A percentile compares a stretch with the other conserved stretches of the same genome.
phyloP scores from a whole-genome alignment of 2,888 invertebrate genomes.

The Sarcophaga caerulescens region DNA sequence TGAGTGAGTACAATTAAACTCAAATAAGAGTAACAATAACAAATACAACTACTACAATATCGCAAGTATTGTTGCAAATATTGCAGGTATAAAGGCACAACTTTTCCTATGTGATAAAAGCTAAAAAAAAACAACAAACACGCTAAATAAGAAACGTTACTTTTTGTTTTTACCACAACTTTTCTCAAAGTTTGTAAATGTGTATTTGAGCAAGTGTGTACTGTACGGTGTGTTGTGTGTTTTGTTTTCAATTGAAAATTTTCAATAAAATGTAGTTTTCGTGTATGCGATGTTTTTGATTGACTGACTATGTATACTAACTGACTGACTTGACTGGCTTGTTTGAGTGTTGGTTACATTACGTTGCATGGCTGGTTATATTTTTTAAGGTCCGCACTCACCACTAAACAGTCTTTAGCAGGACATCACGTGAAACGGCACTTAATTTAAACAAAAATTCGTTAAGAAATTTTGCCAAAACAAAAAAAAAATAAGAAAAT shows the following conservation, averaged over 20 bases:
- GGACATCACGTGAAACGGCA: constrained; percentile 68
- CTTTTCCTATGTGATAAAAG: not conserved
- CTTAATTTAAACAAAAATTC: constrained; percentile 38
- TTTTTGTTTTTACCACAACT: constrained; percentile 11
- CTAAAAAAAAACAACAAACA: constrained; percentile 4
- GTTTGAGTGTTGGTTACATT: constrained; percentile 40
- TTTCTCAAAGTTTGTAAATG: too few species aligned
- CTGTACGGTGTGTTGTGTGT: not conserved
- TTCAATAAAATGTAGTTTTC: constrained; percentile 48
- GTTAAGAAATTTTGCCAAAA: not conserved
- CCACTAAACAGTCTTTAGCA: constrained; percentile 59
- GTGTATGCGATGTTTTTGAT: constrained; percentile 41
- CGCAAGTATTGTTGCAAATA: constrained; percentile 52
- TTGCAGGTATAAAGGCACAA: constrained; percentile 46
- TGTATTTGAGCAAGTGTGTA: too few species aligned
- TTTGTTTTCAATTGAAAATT: constrained; percentile 28
- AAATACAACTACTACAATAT: too few species aligned
- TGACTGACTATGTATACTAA: constrained; percentile 30
- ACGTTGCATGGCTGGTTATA: constrained; percentile 20
- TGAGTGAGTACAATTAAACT: constrained; percentile 1
- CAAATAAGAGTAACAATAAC: not conserved
- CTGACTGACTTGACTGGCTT: constrained; percentile 5
- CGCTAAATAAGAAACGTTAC: constrained; percentile 21
- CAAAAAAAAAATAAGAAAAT: constrained; percentile 33
- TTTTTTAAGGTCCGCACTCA: constrained; percentile 52